Base-by-base conservation (phyloP, 2,113 vertebrate species). In the Thalassarche chlororhynchos region DNA sequence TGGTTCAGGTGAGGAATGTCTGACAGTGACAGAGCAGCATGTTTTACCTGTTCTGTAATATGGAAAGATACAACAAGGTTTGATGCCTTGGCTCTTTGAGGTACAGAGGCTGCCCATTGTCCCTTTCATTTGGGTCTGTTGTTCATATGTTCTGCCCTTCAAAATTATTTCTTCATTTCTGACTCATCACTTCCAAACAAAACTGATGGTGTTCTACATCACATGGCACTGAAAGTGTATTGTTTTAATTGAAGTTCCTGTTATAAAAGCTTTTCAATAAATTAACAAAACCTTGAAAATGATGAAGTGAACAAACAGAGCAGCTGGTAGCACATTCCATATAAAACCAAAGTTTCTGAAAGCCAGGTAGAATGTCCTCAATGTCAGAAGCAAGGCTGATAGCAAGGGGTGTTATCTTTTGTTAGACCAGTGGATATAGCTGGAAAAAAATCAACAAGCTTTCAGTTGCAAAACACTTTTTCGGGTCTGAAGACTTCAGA, bases 231-330 rank as follows among this genome's bases (percentile, higher is more conserved):
- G 58, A 40, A 80, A 95, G 6, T 49, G 42, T 78, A 58, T 87
- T 85, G 42, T 94, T 97, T 89, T 91, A 91, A 93, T 95, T 94
- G 84, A 86, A 91, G 55, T 9, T 85, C 17, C 54, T 69, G 42
- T 71, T 74, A 17, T 65, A 91, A 97, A 95, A 91, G 75, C 77
- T 91, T 95, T 96, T 57, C 74, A 74, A 51, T 89, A 89, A 87
- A 94, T 97, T 83, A 91, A 74, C 23, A 75, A 76, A 95, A 83
- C 52, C 61, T 90, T 97, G 81, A 65, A 87, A 88, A 85, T 55
- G 46, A 62, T 72, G 25, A 84, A 89, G 19, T 78, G 86, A 87
- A 84, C 54, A 58, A 76, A 61, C 17, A 70, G 72, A 62, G 36
- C 52, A 64, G 57, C 52, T 97, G 68, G 34, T 84, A 72, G 87